Conservation (phyloP, 2,113 vertebrate species). For the Elachura formosa region DNA sequence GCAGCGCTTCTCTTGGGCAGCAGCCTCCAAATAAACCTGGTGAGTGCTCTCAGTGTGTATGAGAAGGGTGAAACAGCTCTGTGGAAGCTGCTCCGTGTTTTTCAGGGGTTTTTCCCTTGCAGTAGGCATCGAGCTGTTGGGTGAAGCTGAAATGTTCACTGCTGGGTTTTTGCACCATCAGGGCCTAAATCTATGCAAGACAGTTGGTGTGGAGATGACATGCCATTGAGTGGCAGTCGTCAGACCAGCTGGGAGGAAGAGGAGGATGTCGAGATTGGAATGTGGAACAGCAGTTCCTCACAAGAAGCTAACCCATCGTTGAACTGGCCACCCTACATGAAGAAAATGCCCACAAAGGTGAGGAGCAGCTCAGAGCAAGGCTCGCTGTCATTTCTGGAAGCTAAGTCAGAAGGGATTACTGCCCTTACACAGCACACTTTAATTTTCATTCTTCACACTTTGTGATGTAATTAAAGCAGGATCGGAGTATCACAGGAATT, state of each 20-base stretch:
- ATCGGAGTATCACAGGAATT: not conserved
- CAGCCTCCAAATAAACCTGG: constrained; percentile 83
- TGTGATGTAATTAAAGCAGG: not conserved
- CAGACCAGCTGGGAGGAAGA: constrained; percentile 91
- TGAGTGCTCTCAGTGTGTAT: constrained; percentile 45
- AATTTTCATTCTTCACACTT: not conserved
- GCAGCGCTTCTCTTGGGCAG: constrained; percentile 72
- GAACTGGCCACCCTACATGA: constrained; percentile 89
- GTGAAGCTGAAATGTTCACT: not conserved
- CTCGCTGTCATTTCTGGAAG: not conserved
- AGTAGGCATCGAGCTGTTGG: not conserved
- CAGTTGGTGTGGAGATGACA: constrained; percentile 88
- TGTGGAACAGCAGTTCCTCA: constrained; percentile 89
- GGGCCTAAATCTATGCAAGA: constrained; percentile 94
- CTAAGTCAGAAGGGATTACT: not conserved
- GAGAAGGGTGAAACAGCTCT: not conserved
- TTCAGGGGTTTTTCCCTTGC: not conserved
- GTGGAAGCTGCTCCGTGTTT: rapidly evolving
- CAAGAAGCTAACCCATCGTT: constrained; percentile 86
- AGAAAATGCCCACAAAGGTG: constrained; percentile 92
- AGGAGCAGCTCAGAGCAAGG: not conserved
- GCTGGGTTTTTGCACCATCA: not conserved
- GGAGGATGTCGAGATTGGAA: constrained; percentile 94
- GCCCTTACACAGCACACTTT: not conserved
- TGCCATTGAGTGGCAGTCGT: constrained; percentile 73